Conservation (phyloP, 2,113 vertebrate genomes). For the Pelusios castaneus region DNA sequence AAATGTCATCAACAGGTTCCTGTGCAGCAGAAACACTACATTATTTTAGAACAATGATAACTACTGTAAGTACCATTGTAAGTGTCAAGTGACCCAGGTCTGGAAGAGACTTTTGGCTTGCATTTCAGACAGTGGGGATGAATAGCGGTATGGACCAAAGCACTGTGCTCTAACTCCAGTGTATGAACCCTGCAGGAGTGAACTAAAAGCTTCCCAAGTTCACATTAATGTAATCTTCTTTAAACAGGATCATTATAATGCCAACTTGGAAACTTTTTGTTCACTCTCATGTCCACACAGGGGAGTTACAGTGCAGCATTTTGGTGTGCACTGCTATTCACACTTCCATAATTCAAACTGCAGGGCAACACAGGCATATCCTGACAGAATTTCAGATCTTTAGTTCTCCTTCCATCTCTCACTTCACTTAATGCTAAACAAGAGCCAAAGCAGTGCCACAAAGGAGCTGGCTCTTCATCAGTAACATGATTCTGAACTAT, state of each 20-base stretch:
- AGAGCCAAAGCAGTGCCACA: not conserved
- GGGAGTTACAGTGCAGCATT: not conserved
- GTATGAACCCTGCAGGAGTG: not conserved
- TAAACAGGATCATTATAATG: not conserved
- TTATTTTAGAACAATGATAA: not conserved
- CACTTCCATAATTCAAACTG: not conserved
- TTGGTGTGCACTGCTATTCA: not conserved
- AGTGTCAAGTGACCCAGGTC: not conserved
- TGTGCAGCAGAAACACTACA: not conserved
- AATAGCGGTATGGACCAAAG: not conserved
- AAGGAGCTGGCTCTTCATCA: not conserved
- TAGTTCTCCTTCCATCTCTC: not conserved
- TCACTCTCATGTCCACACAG: not conserved
- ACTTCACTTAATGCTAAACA: not conserved
- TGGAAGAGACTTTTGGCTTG: fast-evolving
- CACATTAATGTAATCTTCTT: not conserved
- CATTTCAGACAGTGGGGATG: not conserved
- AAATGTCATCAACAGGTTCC: not conserved
- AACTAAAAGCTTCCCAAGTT: not conserved
- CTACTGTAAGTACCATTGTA: not conserved
- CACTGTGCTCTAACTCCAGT: not conserved
- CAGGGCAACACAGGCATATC: not conserved
- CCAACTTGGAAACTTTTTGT: not conserved
- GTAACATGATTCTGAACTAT: not conserved
- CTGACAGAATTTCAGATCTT: not conserved